Conservation (phyloP, 2,888 invertebrate genomes). For the Steinernema hermaphroditum region DNA sequence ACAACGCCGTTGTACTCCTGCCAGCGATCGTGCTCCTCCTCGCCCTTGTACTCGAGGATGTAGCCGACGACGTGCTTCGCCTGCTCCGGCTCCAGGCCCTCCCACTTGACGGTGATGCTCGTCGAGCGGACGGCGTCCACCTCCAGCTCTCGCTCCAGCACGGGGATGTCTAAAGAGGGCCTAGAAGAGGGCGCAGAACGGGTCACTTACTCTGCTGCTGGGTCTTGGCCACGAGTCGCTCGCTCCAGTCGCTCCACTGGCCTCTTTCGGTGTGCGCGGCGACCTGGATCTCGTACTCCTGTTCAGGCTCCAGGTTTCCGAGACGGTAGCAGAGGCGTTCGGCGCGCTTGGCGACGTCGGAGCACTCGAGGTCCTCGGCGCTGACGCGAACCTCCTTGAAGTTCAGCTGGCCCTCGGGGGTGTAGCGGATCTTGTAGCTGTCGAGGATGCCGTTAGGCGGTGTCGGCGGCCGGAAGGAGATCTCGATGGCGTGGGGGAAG, state of each 20-base stretch:
- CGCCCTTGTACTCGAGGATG: slow-evolving; percentile 65
- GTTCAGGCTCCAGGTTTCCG: slow-evolving; percentile 63
- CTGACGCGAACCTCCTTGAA: slow-evolving; percentile 62
- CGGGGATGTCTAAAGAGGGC: slow-evolving; percentile 61
- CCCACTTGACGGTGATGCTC: slow-evolving; percentile 63
- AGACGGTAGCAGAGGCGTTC: slow-evolving; percentile 66
- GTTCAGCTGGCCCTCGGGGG: slow-evolving; percentile 57
- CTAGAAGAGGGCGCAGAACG: not conserved
- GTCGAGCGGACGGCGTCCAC: slow-evolving; percentile 62
- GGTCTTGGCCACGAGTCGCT: slow-evolving; percentile 57
- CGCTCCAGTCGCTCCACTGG: slow-evolving; percentile 66
- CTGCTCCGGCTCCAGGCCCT: slow-evolving; percentile 58
- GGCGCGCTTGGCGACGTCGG: slow-evolving; percentile 52
- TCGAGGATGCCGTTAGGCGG: slow-evolving; percentile 66
- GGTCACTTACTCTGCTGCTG: slow-evolving; percentile 49
- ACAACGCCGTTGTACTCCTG: slow-evolving; percentile 64
- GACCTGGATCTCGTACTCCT: slow-evolving; percentile 64
- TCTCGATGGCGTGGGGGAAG: slow-evolving; percentile 63
- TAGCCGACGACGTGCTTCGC: slow-evolving; percentile 64
- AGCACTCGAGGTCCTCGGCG: slow-evolving; percentile 61
- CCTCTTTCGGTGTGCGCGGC: slow-evolving; percentile 65
- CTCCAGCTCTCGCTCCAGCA: slow-evolving; percentile 59
- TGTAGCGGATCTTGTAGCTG: slow-evolving; percentile 65
- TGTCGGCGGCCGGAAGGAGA: slow-evolving; percentile 64
- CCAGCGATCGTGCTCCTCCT: slow-evolving; percentile 58